phyloP scores from a whole-genome alignment of 2,888 invertebrate genomes.

The Periphyllus acericola region DNA sequence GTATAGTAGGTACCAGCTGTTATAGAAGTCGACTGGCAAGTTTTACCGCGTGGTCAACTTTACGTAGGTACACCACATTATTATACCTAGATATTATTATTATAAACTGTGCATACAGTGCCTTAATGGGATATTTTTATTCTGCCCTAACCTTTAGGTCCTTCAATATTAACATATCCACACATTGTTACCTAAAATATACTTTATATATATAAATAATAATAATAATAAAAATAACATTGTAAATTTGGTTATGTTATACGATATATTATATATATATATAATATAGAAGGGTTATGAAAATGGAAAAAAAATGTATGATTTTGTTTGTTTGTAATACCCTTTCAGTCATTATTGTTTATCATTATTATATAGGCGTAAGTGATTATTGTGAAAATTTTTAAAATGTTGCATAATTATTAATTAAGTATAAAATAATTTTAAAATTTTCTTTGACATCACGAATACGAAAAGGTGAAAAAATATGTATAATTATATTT shows the following conservation, averaged over 20 bases:
- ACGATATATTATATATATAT: neutral
- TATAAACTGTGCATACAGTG: constrained; percentile 15
- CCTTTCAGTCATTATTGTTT: constrained; percentile 23
- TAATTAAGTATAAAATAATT: constrained; percentile 19
- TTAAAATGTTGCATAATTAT: constrained; percentile 34
- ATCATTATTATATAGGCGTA: neutral
- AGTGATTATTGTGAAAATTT: constrained; percentile 15
- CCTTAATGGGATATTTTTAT: constrained; percentile 48
- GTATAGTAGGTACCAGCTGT: neutral
- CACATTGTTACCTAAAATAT: constrained; percentile 51
- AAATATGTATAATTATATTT: constrained; percentile 59
- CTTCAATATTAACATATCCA: constrained; percentile 54
- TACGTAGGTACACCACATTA: neutral
- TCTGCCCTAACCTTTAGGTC: constrained; percentile 45
- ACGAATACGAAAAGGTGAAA: constrained; percentile 24
- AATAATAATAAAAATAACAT: constrained; percentile 5
- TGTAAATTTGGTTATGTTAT: constrained; percentile 32
- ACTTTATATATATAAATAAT: neutral
- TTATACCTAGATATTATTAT: neutral
- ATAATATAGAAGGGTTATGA: constrained; percentile 21
- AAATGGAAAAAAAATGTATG: constrained; percentile 22
- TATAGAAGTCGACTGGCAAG: neutral
- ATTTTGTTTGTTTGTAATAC: constrained; percentile 1
- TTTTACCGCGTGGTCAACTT: neutral
- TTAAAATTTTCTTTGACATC: constrained; percentile 38